These are phyloP conservation scores for Metopolophium dirhodum DNA, from an alignment of 1,140 invertebrate genomes.

Conservation along the genomic window DNA sequence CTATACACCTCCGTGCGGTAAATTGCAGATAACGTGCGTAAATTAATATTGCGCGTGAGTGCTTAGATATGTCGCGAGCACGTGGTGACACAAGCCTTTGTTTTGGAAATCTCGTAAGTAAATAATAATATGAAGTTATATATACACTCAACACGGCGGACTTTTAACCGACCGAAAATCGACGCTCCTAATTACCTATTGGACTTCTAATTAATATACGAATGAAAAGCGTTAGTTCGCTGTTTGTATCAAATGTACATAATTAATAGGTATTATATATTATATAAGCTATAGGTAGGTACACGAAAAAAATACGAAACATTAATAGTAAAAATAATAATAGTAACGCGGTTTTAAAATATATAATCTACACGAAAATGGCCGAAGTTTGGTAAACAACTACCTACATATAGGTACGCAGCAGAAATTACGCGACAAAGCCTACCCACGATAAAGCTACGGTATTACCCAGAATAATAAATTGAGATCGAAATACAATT, in stretches of 20 bases:
- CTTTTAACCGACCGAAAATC: constrained; percentile 18
- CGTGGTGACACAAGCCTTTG: constrained; percentile 47
- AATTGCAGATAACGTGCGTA: constrained; percentile 2
- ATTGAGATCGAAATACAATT: background rate
- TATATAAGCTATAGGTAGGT: background rate
- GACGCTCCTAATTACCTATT: background rate
- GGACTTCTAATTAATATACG: background rate
- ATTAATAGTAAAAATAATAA: background rate
- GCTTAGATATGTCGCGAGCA: background rate
- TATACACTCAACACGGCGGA: background rate
- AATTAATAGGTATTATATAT: background rate
- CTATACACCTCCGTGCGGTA: background rate
- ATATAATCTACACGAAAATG: background rate
- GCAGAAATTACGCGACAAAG: background rate
- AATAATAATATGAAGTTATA: background rate
- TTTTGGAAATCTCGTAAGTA: background rate
- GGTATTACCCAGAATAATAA: background rate
- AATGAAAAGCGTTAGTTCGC: background rate
- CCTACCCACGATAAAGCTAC: background rate
- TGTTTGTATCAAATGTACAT: background rate
- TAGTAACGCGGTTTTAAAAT: background rate
- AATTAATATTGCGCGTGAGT: background rate
- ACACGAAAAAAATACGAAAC: background rate
- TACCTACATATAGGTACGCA: background rate
- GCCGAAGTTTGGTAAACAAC: background rate